Evolutionary conservation across 2,888 invertebrate species (phyloP), one percentile per base, ranked within the genome.

Genomic region (Eurytoma californica): DNA sequence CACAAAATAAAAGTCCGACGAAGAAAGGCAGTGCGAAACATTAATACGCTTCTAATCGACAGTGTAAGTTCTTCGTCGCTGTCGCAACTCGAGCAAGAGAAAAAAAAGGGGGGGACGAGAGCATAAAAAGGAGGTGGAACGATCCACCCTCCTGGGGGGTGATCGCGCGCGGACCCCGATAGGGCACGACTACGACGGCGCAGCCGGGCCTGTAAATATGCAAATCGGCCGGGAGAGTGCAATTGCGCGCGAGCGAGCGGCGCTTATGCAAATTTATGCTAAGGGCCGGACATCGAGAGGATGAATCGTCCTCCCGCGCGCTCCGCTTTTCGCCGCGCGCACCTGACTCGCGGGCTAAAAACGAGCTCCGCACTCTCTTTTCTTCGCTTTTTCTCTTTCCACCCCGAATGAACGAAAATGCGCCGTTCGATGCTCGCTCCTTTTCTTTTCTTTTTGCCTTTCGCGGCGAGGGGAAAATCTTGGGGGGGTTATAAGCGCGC

Each of bases 181-280:
- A 70, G 75, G 51, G 70, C 67, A 67, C 66, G 78, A 66, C 51
- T 16, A 57, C 60, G 55, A 55, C 70, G 53, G n/a, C 51, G 49
- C 16, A 61, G 30, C 18, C 58, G 57, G 24, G 72, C 67, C 53
- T 53, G 77, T 74, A 80, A 82, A 81, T 78, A 83, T 83, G 83
- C 81, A 83, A 83, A 85, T 83, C 80, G 61, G 4, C 67, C 60
- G 66, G 63, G 24, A 13, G 63, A 74, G 76, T 80, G 80, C 80
- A 80, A 83, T 82, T 70, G 81, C 76, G 63, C 66, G 80, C 69
- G 28, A 68, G 72, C 55, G 61, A 68, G 79, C 78, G 82, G 73
- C 79, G 80, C 79, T 82, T 83, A 86, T 86, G 86, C 83, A 86
- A 86, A 86, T 86, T 83, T 85, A 85, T 86, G 86, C 84, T 83